Evolutionary conservation across 2,888 invertebrate genomes (phyloP).

Genomic region (Dilophus febrilis): DNA sequence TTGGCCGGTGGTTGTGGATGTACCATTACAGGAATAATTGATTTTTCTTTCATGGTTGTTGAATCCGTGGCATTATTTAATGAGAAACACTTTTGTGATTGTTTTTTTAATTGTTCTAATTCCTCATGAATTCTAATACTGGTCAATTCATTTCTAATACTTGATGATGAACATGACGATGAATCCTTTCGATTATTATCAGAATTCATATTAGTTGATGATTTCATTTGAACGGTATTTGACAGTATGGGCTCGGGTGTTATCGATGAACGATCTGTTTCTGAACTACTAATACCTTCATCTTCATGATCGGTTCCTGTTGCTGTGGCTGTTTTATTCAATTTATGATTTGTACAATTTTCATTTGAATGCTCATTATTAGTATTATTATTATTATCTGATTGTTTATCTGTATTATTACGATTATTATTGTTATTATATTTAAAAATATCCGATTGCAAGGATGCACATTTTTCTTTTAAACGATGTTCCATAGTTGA

Average conservation of each 20-base stretch:
- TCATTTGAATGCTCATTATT: slow-evolving; percentile 24
- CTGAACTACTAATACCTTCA: slow-evolving; percentile 77
- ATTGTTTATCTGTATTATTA: slow-evolving; percentile 21
- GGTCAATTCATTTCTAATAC: too few species aligned
- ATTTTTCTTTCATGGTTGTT: slow-evolving; percentile 32
- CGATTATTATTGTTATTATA: slow-evolving; percentile 26
- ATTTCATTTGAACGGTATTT: slow-evolving; percentile 35
- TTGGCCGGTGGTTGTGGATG: slow-evolving; percentile 68
- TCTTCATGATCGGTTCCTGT: slow-evolving; percentile 67
- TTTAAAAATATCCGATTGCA: slow-evolving; percentile 50
- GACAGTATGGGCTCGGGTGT: slow-evolving; percentile 45
- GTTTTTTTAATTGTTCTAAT: slow-evolving; percentile 63
- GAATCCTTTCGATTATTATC: slow-evolving; percentile 25
- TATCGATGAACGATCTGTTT: slow-evolving; percentile 42
- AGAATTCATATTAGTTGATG: slow-evolving; percentile 25
- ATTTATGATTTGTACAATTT: too few species aligned
- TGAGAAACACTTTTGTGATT: slow-evolving; percentile 13
- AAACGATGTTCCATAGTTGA: slow-evolving; percentile 55
- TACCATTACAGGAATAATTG: slow-evolving; percentile 60
- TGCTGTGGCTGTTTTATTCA: slow-evolving; percentile 32
- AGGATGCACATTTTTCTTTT: slow-evolving; percentile 56
- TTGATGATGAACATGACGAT: neutral
- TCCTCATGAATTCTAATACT: slow-evolving; percentile 75
- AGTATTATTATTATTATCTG: slow-evolving; percentile 25
- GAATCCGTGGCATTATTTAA: slow-evolving; percentile 9